A percentile compares a stretch with the other conserved stretches of the same genome.
Evolutionary conservation across 2,888 invertebrate species (phyloP).

Genomic region (Drosophila nr. perissopoda): DNA sequence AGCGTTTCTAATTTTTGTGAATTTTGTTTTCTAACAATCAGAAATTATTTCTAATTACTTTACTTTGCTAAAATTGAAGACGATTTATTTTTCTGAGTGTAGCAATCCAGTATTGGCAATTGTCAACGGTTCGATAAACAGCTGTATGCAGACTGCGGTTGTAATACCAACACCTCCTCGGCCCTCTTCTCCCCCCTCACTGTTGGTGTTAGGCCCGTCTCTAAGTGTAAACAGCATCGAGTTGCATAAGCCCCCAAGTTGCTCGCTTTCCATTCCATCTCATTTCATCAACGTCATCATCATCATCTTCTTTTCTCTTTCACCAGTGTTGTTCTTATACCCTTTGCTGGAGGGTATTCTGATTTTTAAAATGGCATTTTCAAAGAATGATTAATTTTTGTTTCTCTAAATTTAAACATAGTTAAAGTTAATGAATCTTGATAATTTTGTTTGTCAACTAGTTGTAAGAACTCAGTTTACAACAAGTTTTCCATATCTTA

Average conservation of each 20-base stretch:
- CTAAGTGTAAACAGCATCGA: conserved; percentile 27
- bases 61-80: background rate
- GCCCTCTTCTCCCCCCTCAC: background rate
- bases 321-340: conserved; percentile 15
- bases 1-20: background rate
- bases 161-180: conserved; percentile 4
- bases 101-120: conserved; percentile 23
- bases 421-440: background rate
- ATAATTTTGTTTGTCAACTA: background rate
- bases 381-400: background rate
- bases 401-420: too few species aligned
- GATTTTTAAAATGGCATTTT: background rate
- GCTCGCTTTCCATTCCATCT: conserved; percentile 31
- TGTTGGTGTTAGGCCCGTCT: conserved; percentile 11
- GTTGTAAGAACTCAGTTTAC: background rate
- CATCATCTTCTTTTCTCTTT: conserved; percentile 47
- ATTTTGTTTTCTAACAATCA: background rate
- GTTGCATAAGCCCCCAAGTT: conserved; percentile 46
- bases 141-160: conserved; percentile 64
- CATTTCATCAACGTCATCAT: conserved; percentile 45
- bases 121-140: conserved; percentile 47
- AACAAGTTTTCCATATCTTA: background rate
- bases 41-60: background rate
- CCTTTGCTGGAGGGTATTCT: background rate
- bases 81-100: background rate